phyloP scores from a whole-genome alignment of 2,797 vertebrate species.

The Aeoliscus strigatus region DNA sequence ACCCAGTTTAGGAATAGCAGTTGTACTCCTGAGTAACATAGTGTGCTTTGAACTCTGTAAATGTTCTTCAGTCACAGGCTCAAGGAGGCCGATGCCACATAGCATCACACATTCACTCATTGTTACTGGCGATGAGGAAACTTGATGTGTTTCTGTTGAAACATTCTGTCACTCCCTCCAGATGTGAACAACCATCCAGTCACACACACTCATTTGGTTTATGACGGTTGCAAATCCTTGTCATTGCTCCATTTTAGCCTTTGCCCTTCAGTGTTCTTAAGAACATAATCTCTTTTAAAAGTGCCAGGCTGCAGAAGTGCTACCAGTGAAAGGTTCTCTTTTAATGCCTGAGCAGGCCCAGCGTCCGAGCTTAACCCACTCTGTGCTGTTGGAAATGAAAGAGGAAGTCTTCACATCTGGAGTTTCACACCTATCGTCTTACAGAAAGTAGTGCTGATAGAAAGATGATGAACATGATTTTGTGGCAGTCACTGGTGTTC shows the following conservation, averaged over 20 bases:
- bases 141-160: not conserved
- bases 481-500: no score
- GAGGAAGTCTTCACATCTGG: conserved; percentile 29
- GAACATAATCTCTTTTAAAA: conserved; percentile 51
- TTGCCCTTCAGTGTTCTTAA: conserved; percentile 48
- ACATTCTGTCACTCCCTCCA: conserved; percentile 10
- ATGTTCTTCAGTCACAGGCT: no score
- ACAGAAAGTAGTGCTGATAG: conserved; percentile 19
- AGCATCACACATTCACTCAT: conserved; percentile 21
- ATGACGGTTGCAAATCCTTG: conserved; percentile 35
- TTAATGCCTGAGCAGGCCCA: conserved; percentile 32
- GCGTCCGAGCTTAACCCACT: conserved; percentile 31
- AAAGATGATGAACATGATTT: no score
- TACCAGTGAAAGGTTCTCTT: conserved; percentile 38
- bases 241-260: conserved; percentile 48
- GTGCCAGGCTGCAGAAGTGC: conserved; percentile 41
- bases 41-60: no score
- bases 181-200: conserved; percentile 1
- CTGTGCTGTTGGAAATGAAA: conserved; percentile 16
- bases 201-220: conserved; percentile 18
- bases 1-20: no score
- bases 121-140: conserved; percentile 7
- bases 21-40: no score
- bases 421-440: conserved; percentile 36
- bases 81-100: no score